These are phyloP conservation scores for Nixonia krombeini DNA, from an alignment of 1,140 invertebrate genomes.

Conservation along the genomic window DNA sequence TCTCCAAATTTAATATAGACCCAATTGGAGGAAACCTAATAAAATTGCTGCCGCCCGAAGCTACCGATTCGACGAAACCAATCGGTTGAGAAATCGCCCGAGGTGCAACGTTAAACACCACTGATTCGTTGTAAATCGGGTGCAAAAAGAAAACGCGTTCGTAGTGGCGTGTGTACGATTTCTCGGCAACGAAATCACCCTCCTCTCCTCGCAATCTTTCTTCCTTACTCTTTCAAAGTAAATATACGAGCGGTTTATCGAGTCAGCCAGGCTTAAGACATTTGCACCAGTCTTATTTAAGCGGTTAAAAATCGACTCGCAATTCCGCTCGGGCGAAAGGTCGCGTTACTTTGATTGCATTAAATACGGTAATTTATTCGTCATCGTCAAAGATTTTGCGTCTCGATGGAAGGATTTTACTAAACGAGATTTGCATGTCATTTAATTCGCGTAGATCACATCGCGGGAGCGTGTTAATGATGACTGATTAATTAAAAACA, in stretches of 20 bases:
- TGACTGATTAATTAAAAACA: neutral
- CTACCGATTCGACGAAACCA: slow-evolving; percentile 53
- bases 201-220: slow-evolving; percentile 42
- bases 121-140: slow-evolving; percentile 62
- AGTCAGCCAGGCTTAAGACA: slow-evolving; percentile 40
- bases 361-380: too few relatives aligned
- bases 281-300: slow-evolving; percentile 33
- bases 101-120: slow-evolving; percentile 66
- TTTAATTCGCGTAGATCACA: neutral
- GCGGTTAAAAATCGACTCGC: slow-evolving; percentile 29
- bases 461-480: too few relatives aligned
- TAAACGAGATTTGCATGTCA: too few relatives aligned
- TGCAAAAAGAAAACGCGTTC: slow-evolving; percentile 42
- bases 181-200: slow-evolving; percentile 40
- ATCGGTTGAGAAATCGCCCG: slow-evolving; percentile 63
- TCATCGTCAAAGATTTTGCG: too few relatives aligned
- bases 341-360: too few relatives aligned
- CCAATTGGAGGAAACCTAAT: slow-evolving; percentile 69
- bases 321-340: too few relatives aligned
- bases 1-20: slow-evolving; percentile 69
- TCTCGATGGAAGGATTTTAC: too few relatives aligned
- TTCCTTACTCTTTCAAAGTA: slow-evolving; percentile 43
- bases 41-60: slow-evolving; percentile 64
- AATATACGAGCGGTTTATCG: slow-evolving; percentile 47
- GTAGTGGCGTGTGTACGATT: slow-evolving; percentile 40